These are phyloP conservation scores for Cynoglossus semilaevis DNA, from an alignment of 2,113 vertebrate species.

Conservation along the genomic window DNA sequence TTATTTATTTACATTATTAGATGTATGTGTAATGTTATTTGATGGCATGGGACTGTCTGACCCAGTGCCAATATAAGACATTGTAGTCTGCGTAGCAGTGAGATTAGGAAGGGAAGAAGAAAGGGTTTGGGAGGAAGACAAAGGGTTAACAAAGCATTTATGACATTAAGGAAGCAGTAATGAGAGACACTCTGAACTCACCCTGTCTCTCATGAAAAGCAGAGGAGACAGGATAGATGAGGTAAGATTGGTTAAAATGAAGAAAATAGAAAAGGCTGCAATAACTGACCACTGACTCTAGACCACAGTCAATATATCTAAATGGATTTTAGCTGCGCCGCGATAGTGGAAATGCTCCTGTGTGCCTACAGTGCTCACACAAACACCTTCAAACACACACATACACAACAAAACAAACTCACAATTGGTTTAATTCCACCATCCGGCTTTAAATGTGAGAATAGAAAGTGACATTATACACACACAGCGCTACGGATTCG, in stretches of 20 bases:
- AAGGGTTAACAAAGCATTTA: constrained; percentile 9
- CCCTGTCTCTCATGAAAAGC: constrained; percentile 32
- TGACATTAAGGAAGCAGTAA: constrained; percentile 38
- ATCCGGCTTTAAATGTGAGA: constrained; percentile 73
- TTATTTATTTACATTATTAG: too few relatives aligned
- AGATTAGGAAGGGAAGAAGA: background rate
- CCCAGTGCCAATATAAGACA: too few relatives aligned
- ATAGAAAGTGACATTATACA: constrained; percentile 80
- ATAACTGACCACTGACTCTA: constrained; percentile 73
- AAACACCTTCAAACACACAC: constrained; percentile 28
- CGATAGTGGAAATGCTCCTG: constrained; percentile 52
- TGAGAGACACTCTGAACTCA: constrained; percentile 32
- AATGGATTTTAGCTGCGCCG: constrained; percentile 66
- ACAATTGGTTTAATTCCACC: constrained; percentile 79
- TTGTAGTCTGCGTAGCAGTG: too few relatives aligned
- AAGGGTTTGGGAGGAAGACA: background rate
- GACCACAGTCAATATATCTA: constrained; percentile 75
- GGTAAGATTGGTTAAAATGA: constrained; percentile 50
- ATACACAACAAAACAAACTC: constrained; percentile 57
- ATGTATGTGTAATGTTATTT: too few relatives aligned
- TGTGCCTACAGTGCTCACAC: constrained; percentile 2
- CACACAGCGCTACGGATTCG: constrained; percentile 65
- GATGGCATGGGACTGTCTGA: too few relatives aligned
- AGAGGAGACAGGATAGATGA: constrained; percentile 44
- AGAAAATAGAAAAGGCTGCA: constrained; percentile 67